These are phyloP conservation scores for Apostichopus japonicus DNA, from an alignment of 35 echinoderm and acorn worm species.

Conservation along the genomic window DNA sequence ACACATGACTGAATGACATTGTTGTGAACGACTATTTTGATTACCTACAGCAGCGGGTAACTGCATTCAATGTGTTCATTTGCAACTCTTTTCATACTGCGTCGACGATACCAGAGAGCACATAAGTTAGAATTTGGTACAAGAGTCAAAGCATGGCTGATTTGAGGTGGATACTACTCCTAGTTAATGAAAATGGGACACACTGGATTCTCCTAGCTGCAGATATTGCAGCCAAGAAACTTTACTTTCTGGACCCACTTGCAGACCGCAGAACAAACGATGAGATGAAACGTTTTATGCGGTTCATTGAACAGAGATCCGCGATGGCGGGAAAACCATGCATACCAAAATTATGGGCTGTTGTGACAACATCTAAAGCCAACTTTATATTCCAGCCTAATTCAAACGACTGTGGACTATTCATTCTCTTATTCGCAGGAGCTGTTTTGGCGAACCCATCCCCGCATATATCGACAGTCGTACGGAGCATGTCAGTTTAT, in stretches of 20 bases:
- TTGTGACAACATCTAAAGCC: neutral
- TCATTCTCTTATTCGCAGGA: neutral
- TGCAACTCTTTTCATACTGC: constrained; percentile 17
- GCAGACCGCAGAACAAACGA: neutral
- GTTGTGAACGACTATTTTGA: constrained; percentile 1
- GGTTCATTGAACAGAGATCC: constrained; percentile 8
- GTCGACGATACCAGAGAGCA: neutral
- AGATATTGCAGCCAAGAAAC: neutral
- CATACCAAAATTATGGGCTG: neutral
- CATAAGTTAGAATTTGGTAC: constrained; percentile 5
- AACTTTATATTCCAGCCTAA: neutral
- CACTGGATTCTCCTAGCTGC: constrained; percentile 28
- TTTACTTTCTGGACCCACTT: constrained; percentile 35
- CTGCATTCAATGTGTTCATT: neutral
- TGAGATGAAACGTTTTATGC: constrained; percentile 1
- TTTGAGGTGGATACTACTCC: neutral
- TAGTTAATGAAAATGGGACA: neutral
- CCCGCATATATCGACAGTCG: neutral
- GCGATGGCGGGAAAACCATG: constrained; percentile 17
- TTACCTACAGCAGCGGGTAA: neutral
- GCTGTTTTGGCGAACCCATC: neutral
- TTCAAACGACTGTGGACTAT: constrained; percentile 16
- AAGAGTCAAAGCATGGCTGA: neutral
- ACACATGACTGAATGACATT: neutral
- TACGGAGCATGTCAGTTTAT: neutral